These are phyloP conservation scores for Cenopis cana DNA, from an alignment of 2,888 invertebrate species.

Conservation along the genomic window DNA sequence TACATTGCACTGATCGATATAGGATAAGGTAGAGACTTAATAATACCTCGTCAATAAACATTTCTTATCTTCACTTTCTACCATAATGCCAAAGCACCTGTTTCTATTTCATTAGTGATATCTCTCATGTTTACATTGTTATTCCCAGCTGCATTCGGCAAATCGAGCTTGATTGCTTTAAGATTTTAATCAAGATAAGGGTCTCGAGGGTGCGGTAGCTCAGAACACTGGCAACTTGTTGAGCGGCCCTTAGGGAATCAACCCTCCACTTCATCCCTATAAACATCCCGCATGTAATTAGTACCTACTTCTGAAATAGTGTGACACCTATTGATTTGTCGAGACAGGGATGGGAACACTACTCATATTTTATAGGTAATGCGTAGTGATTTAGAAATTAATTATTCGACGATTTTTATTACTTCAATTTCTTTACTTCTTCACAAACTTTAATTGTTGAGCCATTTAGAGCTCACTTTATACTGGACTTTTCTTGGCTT, in stretches of 20 bases:
- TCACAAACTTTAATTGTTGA: no score
- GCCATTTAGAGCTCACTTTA: no score
- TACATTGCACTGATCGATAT: background rate
- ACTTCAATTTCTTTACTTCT: no score
- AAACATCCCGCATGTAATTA: constrained; percentile 42
- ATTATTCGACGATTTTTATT: no score
- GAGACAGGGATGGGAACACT: constrained; percentile 8
- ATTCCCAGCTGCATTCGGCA: constrained; percentile 47
- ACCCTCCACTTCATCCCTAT: constrained; percentile 27
- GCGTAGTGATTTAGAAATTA: no score
- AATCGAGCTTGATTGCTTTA: constrained; percentile 58
- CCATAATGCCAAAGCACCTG: constrained; percentile 25
- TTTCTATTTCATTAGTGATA: constrained; percentile 26
- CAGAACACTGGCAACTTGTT: constrained; percentile 56
- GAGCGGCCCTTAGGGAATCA: constrained; percentile 64
- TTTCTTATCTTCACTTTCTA: background rate
- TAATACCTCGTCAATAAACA: background rate
- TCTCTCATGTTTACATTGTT: constrained; percentile 20
- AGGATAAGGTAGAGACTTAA: background rate
- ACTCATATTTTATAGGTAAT: no score
- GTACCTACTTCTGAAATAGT: constrained; percentile 31
- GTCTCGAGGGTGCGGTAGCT: constrained; percentile 50
- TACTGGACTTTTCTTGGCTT: no score
- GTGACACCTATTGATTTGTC: constrained; percentile 11
- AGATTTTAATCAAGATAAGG: constrained; percentile 74